Conservation (phyloP, 92 coral and sea anemone species). For the Micromussa lordhowensis region DNA sequence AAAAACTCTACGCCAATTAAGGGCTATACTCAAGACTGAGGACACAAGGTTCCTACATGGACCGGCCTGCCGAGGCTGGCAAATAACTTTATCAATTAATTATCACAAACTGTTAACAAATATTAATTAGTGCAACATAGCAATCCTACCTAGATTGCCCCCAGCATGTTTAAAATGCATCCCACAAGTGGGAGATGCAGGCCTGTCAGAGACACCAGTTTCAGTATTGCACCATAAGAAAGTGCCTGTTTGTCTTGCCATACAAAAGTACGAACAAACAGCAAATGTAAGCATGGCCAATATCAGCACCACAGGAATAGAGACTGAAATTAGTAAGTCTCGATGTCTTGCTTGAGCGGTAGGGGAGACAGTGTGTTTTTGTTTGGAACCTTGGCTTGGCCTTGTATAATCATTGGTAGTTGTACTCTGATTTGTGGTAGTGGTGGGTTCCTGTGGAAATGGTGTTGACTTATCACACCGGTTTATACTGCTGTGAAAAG, state of each 20-base stretch:
- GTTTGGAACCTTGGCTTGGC: background rate
- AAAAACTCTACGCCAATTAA: no score
- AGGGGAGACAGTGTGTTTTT: background rate
- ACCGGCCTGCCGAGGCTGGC: no score
- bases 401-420: background rate
- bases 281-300: background rate
- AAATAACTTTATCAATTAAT: no score
- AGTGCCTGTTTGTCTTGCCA: background rate
- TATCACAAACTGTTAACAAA: no score
- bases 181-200: no score
- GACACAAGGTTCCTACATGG: no score
- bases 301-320: background rate
- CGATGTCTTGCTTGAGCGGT: background rate
- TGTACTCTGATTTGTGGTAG: background rate
- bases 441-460: background rate
- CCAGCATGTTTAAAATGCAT: no score
- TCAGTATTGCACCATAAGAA: background rate
- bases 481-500: conserved; percentile 14
- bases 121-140: no score
- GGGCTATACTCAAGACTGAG: no score
- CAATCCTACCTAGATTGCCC: background rate
- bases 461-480: background rate
- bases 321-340: no score
- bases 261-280: background rate
- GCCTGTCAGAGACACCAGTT: background rate